Evolutionary conservation across 1,140 invertebrate genomes (phyloP).

Genomic region (Apis laboriosa): DNA sequence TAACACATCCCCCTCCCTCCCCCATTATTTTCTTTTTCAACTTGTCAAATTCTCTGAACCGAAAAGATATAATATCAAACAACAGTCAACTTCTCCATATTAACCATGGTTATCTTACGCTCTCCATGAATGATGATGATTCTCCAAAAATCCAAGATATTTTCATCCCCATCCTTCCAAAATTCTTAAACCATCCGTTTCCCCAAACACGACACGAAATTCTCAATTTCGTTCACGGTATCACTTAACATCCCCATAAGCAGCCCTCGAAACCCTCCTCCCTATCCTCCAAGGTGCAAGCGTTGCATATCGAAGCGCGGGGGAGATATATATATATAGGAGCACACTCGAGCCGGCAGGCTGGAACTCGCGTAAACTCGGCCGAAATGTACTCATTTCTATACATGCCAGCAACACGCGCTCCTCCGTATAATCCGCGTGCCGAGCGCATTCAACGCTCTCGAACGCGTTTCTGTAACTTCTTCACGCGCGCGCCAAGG

Average conservation of each 20-base stretch:
- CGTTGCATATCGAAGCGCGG: neutral
- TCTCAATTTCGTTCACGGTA: neutral
- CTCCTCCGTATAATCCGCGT: slow-evolving; percentile 29
- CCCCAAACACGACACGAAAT: neutral
- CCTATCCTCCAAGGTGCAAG: neutral
- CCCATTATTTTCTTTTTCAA: too few species aligned
- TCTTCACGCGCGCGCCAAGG: slow-evolving; percentile 1
- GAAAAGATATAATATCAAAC: neutral
- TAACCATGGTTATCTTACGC: too few species aligned
- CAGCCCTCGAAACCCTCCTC: neutral
- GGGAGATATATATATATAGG: neutral
- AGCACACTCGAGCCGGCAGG: slow-evolving; percentile 20
- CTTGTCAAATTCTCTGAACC: too few species aligned
- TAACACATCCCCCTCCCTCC: too few species aligned
- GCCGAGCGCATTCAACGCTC: slow-evolving; percentile 33
- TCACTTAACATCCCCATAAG: neutral
- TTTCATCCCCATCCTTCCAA: neutral
- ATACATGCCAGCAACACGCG: slow-evolving; percentile 65
- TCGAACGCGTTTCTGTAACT: slow-evolving; percentile 35
- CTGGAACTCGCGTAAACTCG: slow-evolving; percentile 56
- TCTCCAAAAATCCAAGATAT: too few species aligned
- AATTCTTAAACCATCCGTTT: neutral
- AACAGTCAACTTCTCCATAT: neutral
- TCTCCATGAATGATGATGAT: too few species aligned
- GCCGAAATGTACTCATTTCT: slow-evolving; percentile 62